Percentiles rank a stretch among this genome's conserved stretches.
Evolutionary conservation across 2,113 vertebrate genomes (phyloP).

Genomic region (Eulemur rufifrons): DNA sequence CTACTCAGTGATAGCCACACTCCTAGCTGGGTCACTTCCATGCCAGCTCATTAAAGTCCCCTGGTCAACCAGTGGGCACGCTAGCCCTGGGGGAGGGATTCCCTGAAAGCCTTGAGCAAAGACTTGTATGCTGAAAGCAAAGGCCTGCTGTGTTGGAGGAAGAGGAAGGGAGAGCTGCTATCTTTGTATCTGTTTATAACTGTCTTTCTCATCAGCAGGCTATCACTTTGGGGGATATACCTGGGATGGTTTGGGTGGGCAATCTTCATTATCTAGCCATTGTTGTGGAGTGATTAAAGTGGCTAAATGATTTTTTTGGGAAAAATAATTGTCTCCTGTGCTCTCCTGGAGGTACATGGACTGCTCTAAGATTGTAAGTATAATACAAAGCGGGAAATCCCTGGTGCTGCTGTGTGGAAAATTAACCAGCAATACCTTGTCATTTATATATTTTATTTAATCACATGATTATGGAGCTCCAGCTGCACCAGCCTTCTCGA

Average conservation of each 20-base stretch:
- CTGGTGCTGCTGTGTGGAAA: not conserved
- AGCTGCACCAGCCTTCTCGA: not conserved
- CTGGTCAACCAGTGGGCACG: not conserved
- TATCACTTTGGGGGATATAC: not conserved
- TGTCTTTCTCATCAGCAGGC: not conserved
- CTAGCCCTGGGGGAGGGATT: too few species aligned
- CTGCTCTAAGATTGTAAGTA: not conserved
- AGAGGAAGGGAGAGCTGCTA: not conserved
- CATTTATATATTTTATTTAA: not conserved
- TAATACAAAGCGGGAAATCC: not conserved
- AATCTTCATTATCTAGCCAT: not conserved
- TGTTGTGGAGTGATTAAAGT: not conserved
- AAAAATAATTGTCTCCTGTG: not conserved
- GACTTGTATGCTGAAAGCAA: not conserved
- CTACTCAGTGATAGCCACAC: accelerated
- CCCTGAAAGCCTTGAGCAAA: not conserved
- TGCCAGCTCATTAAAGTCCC: not conserved
- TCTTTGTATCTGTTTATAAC: not conserved
- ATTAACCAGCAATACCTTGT: not conserved
- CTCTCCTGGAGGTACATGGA: not conserved
- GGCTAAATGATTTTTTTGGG: not conserved
- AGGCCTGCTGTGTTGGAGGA: not conserved
- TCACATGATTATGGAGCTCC: not conserved
- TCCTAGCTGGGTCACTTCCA: not conserved
- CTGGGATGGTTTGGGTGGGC: not conserved